Evolutionary conservation across 1,140 invertebrate genomes (phyloP).

Genomic region (Cydia amplana): DNA sequence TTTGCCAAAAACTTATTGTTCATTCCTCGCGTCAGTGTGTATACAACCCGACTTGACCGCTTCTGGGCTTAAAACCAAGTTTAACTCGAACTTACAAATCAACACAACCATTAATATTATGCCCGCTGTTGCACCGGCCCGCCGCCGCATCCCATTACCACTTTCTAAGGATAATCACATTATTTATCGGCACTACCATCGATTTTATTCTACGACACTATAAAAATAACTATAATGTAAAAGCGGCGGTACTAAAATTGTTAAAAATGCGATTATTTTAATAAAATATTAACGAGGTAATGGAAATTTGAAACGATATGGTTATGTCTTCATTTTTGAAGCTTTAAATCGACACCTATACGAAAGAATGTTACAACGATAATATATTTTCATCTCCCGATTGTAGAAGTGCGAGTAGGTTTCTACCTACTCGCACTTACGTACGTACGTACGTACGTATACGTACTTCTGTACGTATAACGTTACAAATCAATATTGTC

Average conservation of each 20-base stretch:
- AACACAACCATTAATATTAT: conserved; percentile 55
- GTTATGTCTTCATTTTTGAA: conserved; percentile 21
- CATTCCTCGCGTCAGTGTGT: conserved; percentile 33
- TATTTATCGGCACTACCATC: conserved; percentile 51
- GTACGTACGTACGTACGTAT: too few relatives aligned
- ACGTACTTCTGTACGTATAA: too few relatives aligned
- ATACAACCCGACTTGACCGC: conserved; percentile 44
- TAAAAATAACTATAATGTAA: conserved; percentile 43
- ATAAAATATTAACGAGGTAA: conserved; percentile 29
- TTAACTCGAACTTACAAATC: conserved; percentile 57
- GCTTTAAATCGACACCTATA: neutral
- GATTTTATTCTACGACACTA: conserved; percentile 46
- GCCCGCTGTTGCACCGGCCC: conserved; percentile 22
- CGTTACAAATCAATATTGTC: too few relatives aligned
- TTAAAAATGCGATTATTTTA: conserved; percentile 24
- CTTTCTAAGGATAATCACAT: conserved; percentile 56
- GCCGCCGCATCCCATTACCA: conserved; percentile 49
- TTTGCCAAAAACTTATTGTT: too few relatives aligned
- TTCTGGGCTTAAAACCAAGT: conserved; percentile 47
- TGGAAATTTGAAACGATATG: conserved; percentile 11
- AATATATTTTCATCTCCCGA: neutral
- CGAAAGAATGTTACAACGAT: neutral
- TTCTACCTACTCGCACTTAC: too few relatives aligned
- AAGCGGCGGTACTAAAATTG: neutral
- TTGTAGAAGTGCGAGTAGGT: too few relatives aligned